Conservation (phyloP, 2,888 invertebrate species). For the Papilio demoleus region DNA sequence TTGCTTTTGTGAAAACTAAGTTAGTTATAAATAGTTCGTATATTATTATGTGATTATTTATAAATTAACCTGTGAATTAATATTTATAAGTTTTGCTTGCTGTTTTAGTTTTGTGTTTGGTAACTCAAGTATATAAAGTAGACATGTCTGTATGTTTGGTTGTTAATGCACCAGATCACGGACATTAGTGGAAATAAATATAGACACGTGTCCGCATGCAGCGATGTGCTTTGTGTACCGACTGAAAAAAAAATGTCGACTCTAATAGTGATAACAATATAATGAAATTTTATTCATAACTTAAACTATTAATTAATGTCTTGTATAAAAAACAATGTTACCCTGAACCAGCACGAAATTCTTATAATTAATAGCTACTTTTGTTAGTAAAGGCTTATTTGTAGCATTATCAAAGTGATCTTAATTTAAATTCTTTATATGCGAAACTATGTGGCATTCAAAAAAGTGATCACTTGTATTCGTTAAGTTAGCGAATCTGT, state of each 20-base stretch:
- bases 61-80: neutral
- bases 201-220: conserved; percentile 52
- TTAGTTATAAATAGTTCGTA: neutral
- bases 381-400: too few relatives aligned
- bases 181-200: conserved; percentile 58
- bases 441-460: too few relatives aligned
- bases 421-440: too few relatives aligned
- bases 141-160: neutral
- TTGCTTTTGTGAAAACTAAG: conserved; percentile 42
- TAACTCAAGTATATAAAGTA: neutral
- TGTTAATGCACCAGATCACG: conserved; percentile 29
- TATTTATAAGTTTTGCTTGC: neutral
- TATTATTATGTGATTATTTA: neutral
- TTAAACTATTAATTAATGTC: too few relatives aligned
- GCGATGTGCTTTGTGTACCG: conserved; percentile 40
- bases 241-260: conserved; percentile 42
- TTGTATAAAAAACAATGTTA: too few relatives aligned
- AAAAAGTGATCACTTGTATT: too few relatives aligned
- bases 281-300: too few relatives aligned
- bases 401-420: too few relatives aligned
- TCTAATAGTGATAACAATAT: neutral
- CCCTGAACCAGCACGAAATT: too few relatives aligned
- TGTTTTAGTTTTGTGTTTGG: neutral
- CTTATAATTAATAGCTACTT: too few relatives aligned
- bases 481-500: too few relatives aligned